Conservation (phyloP, 2,888 invertebrate genomes). For the Beris chalybata region DNA sequence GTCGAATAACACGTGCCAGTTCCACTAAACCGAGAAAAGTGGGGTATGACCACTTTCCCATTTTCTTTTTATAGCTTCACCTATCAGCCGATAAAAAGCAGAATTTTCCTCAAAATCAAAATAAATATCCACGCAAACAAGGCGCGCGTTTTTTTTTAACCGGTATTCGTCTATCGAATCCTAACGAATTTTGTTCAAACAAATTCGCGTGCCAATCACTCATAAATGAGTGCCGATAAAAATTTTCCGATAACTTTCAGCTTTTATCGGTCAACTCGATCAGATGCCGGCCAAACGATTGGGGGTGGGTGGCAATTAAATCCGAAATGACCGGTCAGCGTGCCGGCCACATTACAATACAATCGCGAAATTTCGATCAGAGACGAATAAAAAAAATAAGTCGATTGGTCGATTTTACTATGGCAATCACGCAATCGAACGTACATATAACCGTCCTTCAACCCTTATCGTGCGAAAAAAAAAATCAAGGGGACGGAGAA, state of each 20-base stretch:
- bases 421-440: too few relatives aligned
- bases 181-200: constrained; percentile 8
- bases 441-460: too few relatives aligned
- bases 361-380: too few relatives aligned
- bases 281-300: background rate
- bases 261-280: constrained; percentile 15
- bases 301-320: too few relatives aligned
- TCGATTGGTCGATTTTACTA: too few relatives aligned
- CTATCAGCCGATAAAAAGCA: background rate
- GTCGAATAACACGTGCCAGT: background rate
- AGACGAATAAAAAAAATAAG: too few relatives aligned
- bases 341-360: too few relatives aligned
- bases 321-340: too few relatives aligned
- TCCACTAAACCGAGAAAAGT: background rate
- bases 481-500: too few relatives aligned
- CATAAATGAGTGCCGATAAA: constrained; percentile 29
- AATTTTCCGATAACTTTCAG: constrained; percentile 22
- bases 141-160: background rate
- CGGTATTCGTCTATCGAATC: background rate
- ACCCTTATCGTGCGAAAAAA: too few relatives aligned
- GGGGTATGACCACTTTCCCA: background rate
- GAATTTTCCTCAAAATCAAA: background rate
- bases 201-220: constrained; percentile 27
- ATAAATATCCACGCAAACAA: constrained; percentile 11
- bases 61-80: background rate